These are phyloP conservation scores for Drosophila neocordata DNA, from an alignment of 1,140 invertebrate genomes.

Conservation along the genomic window DNA sequence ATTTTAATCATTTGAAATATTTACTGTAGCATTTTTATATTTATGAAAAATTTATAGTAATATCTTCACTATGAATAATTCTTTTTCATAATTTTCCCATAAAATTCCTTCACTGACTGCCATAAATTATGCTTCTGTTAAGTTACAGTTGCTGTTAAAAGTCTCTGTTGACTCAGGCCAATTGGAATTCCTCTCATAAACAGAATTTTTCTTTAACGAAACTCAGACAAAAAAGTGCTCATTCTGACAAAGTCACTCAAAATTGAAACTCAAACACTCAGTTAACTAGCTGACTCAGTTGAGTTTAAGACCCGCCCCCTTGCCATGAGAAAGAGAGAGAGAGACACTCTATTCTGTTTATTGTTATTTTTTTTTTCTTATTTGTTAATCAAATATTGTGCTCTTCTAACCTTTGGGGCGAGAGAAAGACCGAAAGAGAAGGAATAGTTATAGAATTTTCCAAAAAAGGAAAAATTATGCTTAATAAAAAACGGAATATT, in stretches of 20 bases:
- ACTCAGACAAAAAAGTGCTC: neutral
- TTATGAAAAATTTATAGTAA: neutral
- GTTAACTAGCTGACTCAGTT: neutral
- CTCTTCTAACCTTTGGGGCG: conserved; percentile 48
- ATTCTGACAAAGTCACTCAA: neutral
- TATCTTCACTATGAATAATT: neutral
- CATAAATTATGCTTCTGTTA: neutral
- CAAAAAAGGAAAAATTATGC: conserved; percentile 46
- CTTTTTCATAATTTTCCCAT: neutral
- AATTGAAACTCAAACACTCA: neutral
- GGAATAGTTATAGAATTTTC: conserved; percentile 32
- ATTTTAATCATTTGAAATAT: too few relatives aligned
- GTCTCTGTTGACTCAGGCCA: neutral
- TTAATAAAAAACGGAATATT: conserved; percentile 38
- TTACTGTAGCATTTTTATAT: conserved; percentile 9
- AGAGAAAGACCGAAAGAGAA: conserved; percentile 41
- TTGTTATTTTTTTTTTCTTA: conserved; percentile 71
- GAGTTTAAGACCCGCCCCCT: conserved; percentile 33
- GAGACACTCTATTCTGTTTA: conserved; percentile 30
- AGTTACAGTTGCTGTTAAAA: neutral
- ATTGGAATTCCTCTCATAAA: neutral
- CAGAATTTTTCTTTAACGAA: neutral
- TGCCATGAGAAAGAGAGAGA: conserved; percentile 38
- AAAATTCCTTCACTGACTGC: neutral
- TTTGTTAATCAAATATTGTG: conserved; percentile 73